A percentile compares a stretch with the other conserved stretches of the same genome.
Evolutionary conservation across 1,140 invertebrate species (phyloP).

Genomic region (Melipona quadrifasciata): DNA sequence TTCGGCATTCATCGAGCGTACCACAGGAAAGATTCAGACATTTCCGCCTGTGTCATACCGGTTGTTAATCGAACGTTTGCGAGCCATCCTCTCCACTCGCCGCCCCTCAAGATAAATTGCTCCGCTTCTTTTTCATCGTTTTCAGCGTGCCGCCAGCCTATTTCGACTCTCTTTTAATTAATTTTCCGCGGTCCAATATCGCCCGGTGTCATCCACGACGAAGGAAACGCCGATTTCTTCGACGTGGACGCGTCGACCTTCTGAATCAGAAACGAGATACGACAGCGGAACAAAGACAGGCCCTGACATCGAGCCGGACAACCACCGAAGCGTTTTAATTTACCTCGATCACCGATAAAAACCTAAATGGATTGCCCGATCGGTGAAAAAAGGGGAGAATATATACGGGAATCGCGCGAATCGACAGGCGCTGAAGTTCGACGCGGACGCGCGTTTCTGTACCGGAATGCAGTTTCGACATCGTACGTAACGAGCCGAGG

Average conservation of each 20-base stretch:
- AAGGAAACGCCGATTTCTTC: slow-evolving; percentile 24
- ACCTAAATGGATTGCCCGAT: slow-evolving; percentile 29
- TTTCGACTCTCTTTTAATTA: slow-evolving; percentile 46
- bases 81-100: neutral
- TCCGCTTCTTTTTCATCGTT: neutral
- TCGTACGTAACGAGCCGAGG: neutral
- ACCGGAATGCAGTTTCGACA: neutral
- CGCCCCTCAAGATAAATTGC: neutral
- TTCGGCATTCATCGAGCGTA: neutral
- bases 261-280: neutral
- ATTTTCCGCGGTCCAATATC: slow-evolving; percentile 39
- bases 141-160: neutral
- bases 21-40: neutral
- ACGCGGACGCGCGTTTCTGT: neutral
- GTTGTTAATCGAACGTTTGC: neutral
- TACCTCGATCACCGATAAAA: slow-evolving; percentile 58
- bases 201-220: neutral
- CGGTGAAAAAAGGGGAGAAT: slow-evolving; percentile 2
- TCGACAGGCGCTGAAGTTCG: slow-evolving; percentile 36
- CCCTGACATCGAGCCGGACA: slow-evolving; percentile 31
- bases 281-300: slow-evolving; percentile 37
- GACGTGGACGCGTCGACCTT: neutral
- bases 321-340: slow-evolving; percentile 51
- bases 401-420: neutral
- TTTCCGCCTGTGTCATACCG: neutral